Evolutionary conservation across 1,140 invertebrate species (phyloP).

Genomic region (Drosophila jambulina): DNA sequence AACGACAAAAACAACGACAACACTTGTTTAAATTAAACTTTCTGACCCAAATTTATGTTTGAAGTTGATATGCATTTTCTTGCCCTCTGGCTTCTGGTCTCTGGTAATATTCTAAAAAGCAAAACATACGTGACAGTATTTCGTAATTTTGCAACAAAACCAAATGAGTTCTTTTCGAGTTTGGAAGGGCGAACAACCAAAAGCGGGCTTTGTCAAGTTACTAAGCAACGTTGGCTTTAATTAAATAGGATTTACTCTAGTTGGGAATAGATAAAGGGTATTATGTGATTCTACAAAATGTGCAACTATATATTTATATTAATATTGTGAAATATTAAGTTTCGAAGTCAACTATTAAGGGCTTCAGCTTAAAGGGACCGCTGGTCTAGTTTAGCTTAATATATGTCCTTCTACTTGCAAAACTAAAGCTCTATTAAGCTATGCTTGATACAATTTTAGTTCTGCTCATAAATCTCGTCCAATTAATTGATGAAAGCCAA

Average conservation of each 20-base stretch:
- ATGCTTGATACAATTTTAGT: conserved; percentile 12
- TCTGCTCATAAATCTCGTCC: conserved; percentile 10
- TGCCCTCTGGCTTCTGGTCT: conserved; percentile 39
- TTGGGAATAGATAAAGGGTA: background rate
- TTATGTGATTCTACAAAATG: background rate
- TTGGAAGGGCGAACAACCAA: background rate
- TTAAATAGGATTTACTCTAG: conserved; percentile 57
- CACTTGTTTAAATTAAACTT: conserved; percentile 83
- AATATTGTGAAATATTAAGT: background rate
- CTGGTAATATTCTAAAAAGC: conserved; percentile 79
- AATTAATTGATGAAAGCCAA: conserved; percentile 44
- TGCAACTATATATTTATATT: background rate
- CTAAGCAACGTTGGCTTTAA: conserved; percentile 48
- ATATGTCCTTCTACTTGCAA: background rate
- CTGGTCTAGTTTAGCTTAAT: conserved; percentile 1
- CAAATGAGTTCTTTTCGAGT: conserved; percentile 65
- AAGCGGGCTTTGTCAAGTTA: background rate
- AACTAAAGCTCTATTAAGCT: background rate
- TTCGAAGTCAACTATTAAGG: background rate
- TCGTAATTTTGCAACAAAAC: conserved; percentile 62
- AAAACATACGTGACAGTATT: conserved; percentile 80
- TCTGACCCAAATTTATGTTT: conserved; percentile 82
- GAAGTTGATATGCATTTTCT: conserved; percentile 74
- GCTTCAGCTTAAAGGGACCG: background rate
- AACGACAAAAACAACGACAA: conserved; percentile 12